Evolutionary conservation across 2,113 vertebrate species (phyloP).

Genomic region (Panurus biarmicus): DNA sequence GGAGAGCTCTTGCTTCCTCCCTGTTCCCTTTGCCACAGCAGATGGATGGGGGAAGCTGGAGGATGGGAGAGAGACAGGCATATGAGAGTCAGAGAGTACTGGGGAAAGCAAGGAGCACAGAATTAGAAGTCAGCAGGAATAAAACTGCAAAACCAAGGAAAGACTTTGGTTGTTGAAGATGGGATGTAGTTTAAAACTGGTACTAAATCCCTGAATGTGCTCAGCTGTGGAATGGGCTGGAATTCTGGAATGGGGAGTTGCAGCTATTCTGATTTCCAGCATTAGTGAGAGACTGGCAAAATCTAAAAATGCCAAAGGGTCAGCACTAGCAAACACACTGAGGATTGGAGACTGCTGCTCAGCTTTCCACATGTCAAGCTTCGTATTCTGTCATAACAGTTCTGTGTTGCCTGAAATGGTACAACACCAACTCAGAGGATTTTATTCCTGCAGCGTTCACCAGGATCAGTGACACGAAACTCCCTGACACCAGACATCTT

Average conservation of each 20-base stretch:
- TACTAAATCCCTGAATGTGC: neutral
- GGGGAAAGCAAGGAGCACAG: neutral
- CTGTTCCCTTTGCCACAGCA: neutral
- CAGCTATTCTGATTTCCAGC: neutral
- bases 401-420: neutral
- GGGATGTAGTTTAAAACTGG: neutral
- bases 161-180: neutral
- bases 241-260: neutral
- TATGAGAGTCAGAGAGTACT: neutral
- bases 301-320: neutral
- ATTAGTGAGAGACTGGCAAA: neutral
- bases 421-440: accelerated
- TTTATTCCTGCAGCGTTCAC: neutral
- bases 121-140: neutral
- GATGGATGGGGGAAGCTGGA: neutral
- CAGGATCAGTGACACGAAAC: neutral
- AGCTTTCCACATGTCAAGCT: neutral
- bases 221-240: accelerated
- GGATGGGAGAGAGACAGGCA: neutral
- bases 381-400: neutral
- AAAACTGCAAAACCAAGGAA: neutral
- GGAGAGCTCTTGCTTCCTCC: neutral
- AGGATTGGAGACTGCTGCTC: neutral
- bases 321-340: neutral
- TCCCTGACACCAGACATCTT: neutral